These are phyloP conservation scores for Ormyrus labotus DNA, from an alignment of 2,888 invertebrate genomes.

Conservation along the genomic window DNA sequence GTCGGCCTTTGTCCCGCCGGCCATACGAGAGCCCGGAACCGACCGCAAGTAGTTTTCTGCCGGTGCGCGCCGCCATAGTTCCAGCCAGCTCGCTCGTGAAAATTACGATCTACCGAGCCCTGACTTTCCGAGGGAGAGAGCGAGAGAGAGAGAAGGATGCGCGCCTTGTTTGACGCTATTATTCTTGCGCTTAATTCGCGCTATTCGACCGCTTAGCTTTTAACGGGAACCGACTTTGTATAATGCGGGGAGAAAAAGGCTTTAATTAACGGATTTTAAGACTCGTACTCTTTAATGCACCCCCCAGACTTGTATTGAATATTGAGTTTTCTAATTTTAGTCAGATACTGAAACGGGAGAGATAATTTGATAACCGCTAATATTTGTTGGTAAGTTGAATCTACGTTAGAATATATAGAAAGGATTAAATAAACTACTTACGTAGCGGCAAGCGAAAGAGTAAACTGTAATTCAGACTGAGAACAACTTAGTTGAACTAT, in stretches of 20 bases:
- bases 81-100: constrained; percentile 30
- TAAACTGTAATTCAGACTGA: constrained; percentile 3
- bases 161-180: constrained; percentile 25
- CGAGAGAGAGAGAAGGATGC: neutral
- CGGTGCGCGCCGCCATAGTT: neutral
- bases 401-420: too few relatives aligned
- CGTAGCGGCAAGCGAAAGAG: neutral
- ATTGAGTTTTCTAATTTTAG: too few relatives aligned
- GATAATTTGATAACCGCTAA: too few relatives aligned
- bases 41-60: constrained; percentile 55
- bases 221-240: neutral
- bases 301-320: too few relatives aligned
- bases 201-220: constrained; percentile 32
- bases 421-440: too few relatives aligned
- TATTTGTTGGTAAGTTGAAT: too few relatives aligned
- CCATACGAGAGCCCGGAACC: constrained; percentile 1
- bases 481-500: constrained; percentile 38
- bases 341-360: too few relatives aligned
- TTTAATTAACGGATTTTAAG: too few relatives aligned
- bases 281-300: too few relatives aligned
- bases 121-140: constrained; percentile 12
- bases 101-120: constrained; percentile 41
- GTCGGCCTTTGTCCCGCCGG: constrained; percentile 69
- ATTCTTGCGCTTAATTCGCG: constrained; percentile 40
- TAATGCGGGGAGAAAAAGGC: neutral